Evolutionary conservation across 2,797 vertebrate genomes (phyloP), one percentile per base, ranked within the genome.

Genomic region (Zenarchopterus dispar): DNA sequence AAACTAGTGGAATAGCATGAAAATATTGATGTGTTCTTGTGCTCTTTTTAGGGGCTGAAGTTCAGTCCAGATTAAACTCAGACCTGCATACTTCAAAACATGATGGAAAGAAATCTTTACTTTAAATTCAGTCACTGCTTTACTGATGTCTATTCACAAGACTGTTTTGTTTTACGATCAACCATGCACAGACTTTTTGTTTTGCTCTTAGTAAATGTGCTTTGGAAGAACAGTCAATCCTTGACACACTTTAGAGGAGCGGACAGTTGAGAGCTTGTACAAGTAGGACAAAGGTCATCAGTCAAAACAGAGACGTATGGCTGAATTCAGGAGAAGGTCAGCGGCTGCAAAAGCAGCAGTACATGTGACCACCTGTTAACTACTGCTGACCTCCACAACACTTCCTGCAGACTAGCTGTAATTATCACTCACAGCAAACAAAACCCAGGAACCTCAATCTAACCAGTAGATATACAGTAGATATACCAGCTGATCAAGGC

Each of bases 241-340:
- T 59, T 65, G 78, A 82, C 79, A 78, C 57, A 65, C 64, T 85
- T 74, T 9, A 57, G 24, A 54, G 55, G 28, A 56, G 42, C 15
- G 13, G 45, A 56, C 6, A 33, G 39, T 22, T 39, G 22, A 4
- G 45, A 58, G 50, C 19, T 66, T 39, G 44, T n/a, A 43, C 16
- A 80, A 81, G 55, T 69, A 7, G 75, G 66, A 60, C 78, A 80
- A 56, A 69, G 86, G 71, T 89, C 81, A 66, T 10, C 8, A 7
- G 23, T 39, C 6, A 39, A 39, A 39, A 39, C 36, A 5, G 33
- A 36, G 36, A 5, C 4, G 13, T 13, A 15, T 39, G 13, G 36
- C 36, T 39, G 13, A 28, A 53, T 59, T 67, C 36, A 51, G 43
- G 49, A 36, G 45, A 75, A 69, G 55, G 76, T 81, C 59, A 53